Base-by-base conservation (phyloP, 2,888 invertebrate species). In the Rotaria sp. region DNA sequence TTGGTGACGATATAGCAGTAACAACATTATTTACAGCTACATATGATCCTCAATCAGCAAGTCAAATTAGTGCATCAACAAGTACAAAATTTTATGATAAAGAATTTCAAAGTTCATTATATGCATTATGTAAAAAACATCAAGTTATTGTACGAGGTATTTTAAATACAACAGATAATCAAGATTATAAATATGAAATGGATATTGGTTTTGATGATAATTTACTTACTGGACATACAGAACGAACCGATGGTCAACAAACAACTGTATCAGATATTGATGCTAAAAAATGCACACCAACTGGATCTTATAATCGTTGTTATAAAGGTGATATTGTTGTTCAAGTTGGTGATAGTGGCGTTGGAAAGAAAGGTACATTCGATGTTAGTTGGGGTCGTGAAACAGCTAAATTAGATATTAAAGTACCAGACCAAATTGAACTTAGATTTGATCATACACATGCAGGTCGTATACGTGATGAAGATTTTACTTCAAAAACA, bases 301-400 rank as follows among this genome's bases (percentile, higher is more conserved):
- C 26, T 13, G 45, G 45, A 8, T 26, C 45, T 45, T 41, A 45
- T n/a, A 21, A 10, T 41, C 41, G 80, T 45, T 80, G 80, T 15
- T 80, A 80, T n/a, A 45, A 41, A 45, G 80, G 80, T 80, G 80
- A 80, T n/a, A 45, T 80, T 26, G n/a, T n/a, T n/a, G 26, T 80
- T 45, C 41, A n/a, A 45, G 10, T 45, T 15, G n/a, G 26, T 8
- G 11, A 0, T 45, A 45, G 13, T 41, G 45, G n/a, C 0, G 45
- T 10, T 1, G 26, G 45, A 4, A 80, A 45, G 45, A 80, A 45
- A 80, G 80, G 80, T 80, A 35, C 80, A 80, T 80, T 80, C 13
- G 80, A 80, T 80, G 45, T 26, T 41, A 80, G 26, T n/a, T 45
- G 38, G 38, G 45, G 41, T n/a, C 24, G 5, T n/a, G 41, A n/a